A percentile compares a stretch with the other conserved stretches of the same genome.
phyloP scores from a whole-genome alignment of 2,888 invertebrate genomes.

The Subacronicta megacephala region DNA sequence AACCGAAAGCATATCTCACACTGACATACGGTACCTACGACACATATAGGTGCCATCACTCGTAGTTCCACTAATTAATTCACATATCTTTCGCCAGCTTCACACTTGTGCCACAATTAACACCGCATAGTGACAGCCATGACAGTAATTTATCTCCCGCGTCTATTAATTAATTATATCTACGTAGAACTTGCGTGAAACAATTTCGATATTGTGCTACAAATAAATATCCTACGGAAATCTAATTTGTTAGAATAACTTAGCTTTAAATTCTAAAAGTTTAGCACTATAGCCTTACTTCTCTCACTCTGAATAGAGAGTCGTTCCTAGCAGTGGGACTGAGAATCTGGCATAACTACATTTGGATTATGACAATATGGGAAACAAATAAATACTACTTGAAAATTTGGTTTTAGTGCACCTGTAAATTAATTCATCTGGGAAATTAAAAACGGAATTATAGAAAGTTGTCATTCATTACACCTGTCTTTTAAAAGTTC shows the following conservation, averaged over 20 bases:
- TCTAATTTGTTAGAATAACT: slow-evolving; percentile 4
- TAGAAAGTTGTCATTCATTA: too few relatives aligned
- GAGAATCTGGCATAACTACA: too few relatives aligned
- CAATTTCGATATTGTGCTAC: slow-evolving; percentile 34
- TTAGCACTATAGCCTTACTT: too few relatives aligned
- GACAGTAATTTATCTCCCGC: slow-evolving; percentile 57
- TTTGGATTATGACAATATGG: too few relatives aligned
- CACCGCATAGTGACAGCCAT: slow-evolving; percentile 51
- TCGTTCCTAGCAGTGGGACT: too few relatives aligned
- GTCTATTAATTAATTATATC: slow-evolving; percentile 55
- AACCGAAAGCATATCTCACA: slow-evolving; percentile 28
- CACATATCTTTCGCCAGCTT: slow-evolving; percentile 44
- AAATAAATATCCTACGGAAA: slow-evolving; percentile 24
- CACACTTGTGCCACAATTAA: slow-evolving; percentile 51
- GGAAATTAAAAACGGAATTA: too few relatives aligned
- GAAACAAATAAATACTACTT: too few relatives aligned
- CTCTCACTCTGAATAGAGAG: too few relatives aligned
- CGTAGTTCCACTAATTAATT: slow-evolving; percentile 51
- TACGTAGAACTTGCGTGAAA: slow-evolving; percentile 26
- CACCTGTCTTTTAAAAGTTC: too few relatives aligned
- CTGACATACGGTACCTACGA: slow-evolving; percentile 23
- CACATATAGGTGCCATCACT: slow-evolving; percentile 44
- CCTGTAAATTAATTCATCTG: too few relatives aligned
- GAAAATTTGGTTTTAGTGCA: too few relatives aligned
- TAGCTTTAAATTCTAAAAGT: too few relatives aligned